Conservation (phyloP, 2,113 vertebrate genomes). For the Perca fluviatilis region DNA sequence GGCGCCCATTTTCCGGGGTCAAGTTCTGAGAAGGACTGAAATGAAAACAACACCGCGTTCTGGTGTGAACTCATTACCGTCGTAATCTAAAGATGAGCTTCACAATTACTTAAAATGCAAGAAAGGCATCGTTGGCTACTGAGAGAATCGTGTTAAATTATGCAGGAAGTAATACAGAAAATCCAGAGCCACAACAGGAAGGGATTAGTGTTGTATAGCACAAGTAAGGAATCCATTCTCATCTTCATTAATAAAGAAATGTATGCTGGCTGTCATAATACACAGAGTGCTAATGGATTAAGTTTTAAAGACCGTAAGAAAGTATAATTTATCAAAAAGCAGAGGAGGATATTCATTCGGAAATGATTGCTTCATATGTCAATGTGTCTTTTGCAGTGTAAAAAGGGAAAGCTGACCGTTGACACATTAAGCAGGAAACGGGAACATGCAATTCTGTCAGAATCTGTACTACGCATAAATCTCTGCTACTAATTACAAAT, state of each 20-base stretch:
- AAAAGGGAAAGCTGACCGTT: neutral
- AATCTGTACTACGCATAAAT: neutral
- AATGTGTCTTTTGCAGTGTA: neutral
- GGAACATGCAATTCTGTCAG: neutral
- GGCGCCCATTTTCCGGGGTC: slow-evolving; percentile 22
- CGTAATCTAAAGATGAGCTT: slow-evolving; percentile 34
- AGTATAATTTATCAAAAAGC: slow-evolving; percentile 29
- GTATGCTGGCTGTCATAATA: slow-evolving; percentile 24
- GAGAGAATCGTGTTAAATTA: slow-evolving; percentile 24
- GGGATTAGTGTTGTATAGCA: slow-evolving; percentile 12
- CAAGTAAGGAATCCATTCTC: slow-evolving; percentile 14
- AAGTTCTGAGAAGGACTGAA: slow-evolving; percentile 13
- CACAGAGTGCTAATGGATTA: slow-evolving; percentile 29
- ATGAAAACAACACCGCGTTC: slow-evolving; percentile 20
- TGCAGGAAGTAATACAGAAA: slow-evolving; percentile 31
- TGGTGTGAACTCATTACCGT: slow-evolving; percentile 30
- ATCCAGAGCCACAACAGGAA: slow-evolving; percentile 36
- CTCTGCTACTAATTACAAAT: neutral
- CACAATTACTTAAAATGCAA: slow-evolving; percentile 39
- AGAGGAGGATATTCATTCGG: slow-evolving; percentile 6
- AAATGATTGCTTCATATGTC: neutral
- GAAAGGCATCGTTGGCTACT: neutral
- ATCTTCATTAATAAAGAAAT: slow-evolving; percentile 27
- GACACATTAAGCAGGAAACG: neutral
- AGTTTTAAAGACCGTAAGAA: slow-evolving; percentile 12